Conservation (phyloP, 2,888 invertebrate genomes). For the Brachyopa scutellaris region DNA sequence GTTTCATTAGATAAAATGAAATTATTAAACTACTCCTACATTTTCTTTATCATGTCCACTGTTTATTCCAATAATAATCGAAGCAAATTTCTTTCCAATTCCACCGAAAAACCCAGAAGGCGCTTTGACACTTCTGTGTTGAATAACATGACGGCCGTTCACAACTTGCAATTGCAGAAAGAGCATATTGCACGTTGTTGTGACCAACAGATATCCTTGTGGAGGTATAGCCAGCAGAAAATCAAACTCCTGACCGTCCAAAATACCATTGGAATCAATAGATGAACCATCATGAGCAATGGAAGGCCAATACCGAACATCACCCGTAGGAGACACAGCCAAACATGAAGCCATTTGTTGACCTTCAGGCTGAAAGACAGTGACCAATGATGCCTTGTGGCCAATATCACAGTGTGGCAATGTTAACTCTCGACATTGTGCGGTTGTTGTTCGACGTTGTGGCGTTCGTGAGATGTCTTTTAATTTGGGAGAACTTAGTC, state of each 20-base stretch:
- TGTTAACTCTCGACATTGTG: conserved; percentile 91
- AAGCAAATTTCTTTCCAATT: conserved; percentile 86
- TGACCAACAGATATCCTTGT: conserved; percentile 92
- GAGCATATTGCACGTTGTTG: conserved; percentile 94
- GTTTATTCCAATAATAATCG: conserved; percentile 81
- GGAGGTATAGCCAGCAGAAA: conserved; percentile 87
- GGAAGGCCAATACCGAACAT: conserved; percentile 95
- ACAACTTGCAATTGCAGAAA: conserved; percentile 85
- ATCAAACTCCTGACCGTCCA: conserved; percentile 94
- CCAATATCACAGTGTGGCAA: conserved; percentile 96
- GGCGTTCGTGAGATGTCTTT: conserved; percentile 79
- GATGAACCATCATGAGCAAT: conserved; percentile 94
- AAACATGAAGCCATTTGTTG: conserved; percentile 91
- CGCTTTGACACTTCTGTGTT: conserved; percentile 87
- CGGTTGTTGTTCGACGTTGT: conserved; percentile 81
- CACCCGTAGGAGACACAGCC: conserved; percentile 96
- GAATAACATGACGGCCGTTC: conserved; percentile 87
- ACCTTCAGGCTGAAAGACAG: conserved; percentile 85
- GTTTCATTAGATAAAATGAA: too few relatives aligned
- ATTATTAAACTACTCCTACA: conserved; percentile 74
- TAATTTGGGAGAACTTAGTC: conserved; percentile 74
- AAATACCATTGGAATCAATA: conserved; percentile 91
- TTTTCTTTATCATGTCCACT: conserved; percentile 80
- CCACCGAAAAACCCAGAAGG: conserved; percentile 94
- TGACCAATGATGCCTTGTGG: conserved; percentile 92